Evolutionary conservation across 2,888 invertebrate genomes (phyloP), one percentile per base, ranked within the genome.

Genomic region (Smittia sp.): DNA sequence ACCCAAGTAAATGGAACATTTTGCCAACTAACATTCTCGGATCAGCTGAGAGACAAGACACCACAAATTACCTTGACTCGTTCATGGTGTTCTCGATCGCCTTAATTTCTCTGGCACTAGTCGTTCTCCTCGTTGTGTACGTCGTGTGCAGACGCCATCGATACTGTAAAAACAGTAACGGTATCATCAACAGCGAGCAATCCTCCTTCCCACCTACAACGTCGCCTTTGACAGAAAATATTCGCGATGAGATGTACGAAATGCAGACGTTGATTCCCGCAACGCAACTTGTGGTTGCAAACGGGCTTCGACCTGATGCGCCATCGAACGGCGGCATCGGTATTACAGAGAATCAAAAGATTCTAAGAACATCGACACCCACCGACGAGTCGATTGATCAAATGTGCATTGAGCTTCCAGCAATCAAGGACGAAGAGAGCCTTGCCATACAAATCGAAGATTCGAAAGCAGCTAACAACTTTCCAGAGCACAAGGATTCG

Each of bases 261-360:
- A 82, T 83, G 81, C 82, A 82, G 76, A 83, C 81, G 1, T 76
- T 83, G 4, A 82, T 83, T 75, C 81, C 81, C 1, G 79, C 79
- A 54, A 24, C 58, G 20, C 68, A 68, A 41, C 22, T 24, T 58
- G 46, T 41, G 24, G 20, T 25, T 4, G 38, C 38, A 1, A 72
- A 68, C 9, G 58, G 54, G 1, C 38, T 32, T 3, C 3, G 32
- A 32, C 6, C 46, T 2, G 46, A 46, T 2, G 22, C 24, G 27
- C 20, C 39, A 11, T 22, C 58, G 20, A 72, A 72, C 58, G 62
- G 72, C 38, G 72, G 38, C n/a, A 6, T 58, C 2, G 38, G 27
- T 20, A 32, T 18, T n/a, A 22, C 15, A 6, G 69, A 69, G 18
- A 69, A 69, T 20, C 69, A 69, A n/a, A 52, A 62, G 22, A 72